These are phyloP conservation scores for Pseudomyrmex concolor DNA, from an alignment of 1,140 invertebrate species.

Conservation along the genomic window DNA sequence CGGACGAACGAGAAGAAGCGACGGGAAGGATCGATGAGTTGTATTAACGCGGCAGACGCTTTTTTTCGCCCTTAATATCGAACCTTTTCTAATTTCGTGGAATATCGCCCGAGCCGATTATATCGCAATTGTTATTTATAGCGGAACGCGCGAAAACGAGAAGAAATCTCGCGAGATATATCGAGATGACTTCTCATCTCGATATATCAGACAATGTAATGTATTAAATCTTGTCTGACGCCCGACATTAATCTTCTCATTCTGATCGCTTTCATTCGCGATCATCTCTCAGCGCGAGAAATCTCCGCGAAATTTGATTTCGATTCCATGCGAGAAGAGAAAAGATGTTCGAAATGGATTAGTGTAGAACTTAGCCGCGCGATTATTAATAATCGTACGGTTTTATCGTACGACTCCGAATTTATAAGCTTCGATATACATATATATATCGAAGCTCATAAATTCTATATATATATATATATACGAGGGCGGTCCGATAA, in stretches of 20 bases:
- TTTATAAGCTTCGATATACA: background rate
- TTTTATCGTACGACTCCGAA: background rate
- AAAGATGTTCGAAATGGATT: too few relatives aligned
- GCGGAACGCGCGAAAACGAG: background rate
- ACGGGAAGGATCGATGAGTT: slow-evolving; percentile 53
- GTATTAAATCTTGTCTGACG: slow-evolving; percentile 41
- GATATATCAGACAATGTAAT: slow-evolving; percentile 39
- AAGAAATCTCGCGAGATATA: slow-evolving; percentile 31
- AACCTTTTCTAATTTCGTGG: slow-evolving; percentile 56
- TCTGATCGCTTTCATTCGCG: slow-evolving; percentile 38
- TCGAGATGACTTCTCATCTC: slow-evolving; percentile 53
- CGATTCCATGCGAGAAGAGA: too few relatives aligned
- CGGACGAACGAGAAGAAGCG: background rate
- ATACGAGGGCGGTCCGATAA: too few relatives aligned
- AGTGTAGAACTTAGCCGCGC: too few relatives aligned
- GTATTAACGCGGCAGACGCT: slow-evolving; percentile 41
- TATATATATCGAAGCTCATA: too few relatives aligned
- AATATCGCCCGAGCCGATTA: slow-evolving; percentile 53
- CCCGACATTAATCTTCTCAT: slow-evolving; percentile 44
- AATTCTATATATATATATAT: too few relatives aligned
- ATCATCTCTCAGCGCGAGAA: background rate
- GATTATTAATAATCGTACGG: background rate
- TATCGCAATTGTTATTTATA: slow-evolving; percentile 61
- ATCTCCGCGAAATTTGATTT: background rate
- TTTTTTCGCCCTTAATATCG: slow-evolving; percentile 37